Percentiles rank a stretch among this genome's conserved stretches.
phyloP scores from a whole-genome alignment of 2,888 invertebrate genomes.

The Sceliomorpha sp. region DNA sequence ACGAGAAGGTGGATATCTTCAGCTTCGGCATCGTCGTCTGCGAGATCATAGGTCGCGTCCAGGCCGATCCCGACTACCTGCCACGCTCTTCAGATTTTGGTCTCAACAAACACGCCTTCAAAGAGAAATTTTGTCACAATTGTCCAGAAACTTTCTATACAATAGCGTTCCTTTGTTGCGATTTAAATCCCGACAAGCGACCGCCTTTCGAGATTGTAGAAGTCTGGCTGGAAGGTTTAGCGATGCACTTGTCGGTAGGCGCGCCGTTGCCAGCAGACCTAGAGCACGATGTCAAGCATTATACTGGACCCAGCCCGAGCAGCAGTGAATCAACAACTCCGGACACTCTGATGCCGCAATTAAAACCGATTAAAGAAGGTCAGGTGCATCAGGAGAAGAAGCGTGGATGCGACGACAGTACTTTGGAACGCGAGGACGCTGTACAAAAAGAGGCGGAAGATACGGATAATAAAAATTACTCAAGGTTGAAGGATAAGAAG shows the following conservation, averaged over 20 bases:
- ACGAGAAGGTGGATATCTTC: slow-evolving; percentile 97
- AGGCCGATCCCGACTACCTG: slow-evolving; percentile 96
- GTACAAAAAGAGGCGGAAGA: background rate
- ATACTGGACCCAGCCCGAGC: slow-evolving; percentile 83
- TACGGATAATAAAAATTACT: slow-evolving; percentile 44
- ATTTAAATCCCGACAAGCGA: slow-evolving; percentile 93
- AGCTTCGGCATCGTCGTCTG: slow-evolving; percentile 97
- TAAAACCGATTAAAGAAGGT: slow-evolving; percentile 83
- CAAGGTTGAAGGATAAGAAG: slow-evolving; percentile 65
- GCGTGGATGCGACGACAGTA: slow-evolving; percentile 75
- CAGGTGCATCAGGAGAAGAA: slow-evolving; percentile 77
- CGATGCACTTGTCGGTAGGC: slow-evolving; percentile 86
- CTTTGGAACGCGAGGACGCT: slow-evolving; percentile 70
- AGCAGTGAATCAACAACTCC: slow-evolving; percentile 84
- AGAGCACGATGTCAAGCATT: slow-evolving; percentile 88
- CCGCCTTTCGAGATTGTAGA: slow-evolving; percentile 94
- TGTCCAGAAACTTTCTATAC: slow-evolving; percentile 94
- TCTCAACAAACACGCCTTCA: slow-evolving; percentile 91
- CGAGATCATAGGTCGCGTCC: slow-evolving; percentile 97
- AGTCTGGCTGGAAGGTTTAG: slow-evolving; percentile 92
- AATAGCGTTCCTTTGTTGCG: slow-evolving; percentile 94
- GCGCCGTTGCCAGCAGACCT: slow-evolving; percentile 85
- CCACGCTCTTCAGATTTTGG: slow-evolving; percentile 96
- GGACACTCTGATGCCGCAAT: slow-evolving; percentile 82
- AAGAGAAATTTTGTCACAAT: slow-evolving; percentile 90